phyloP scores from a whole-genome alignment of 2,797 vertebrate species.

The Neosilurus mollespiculum region DNA sequence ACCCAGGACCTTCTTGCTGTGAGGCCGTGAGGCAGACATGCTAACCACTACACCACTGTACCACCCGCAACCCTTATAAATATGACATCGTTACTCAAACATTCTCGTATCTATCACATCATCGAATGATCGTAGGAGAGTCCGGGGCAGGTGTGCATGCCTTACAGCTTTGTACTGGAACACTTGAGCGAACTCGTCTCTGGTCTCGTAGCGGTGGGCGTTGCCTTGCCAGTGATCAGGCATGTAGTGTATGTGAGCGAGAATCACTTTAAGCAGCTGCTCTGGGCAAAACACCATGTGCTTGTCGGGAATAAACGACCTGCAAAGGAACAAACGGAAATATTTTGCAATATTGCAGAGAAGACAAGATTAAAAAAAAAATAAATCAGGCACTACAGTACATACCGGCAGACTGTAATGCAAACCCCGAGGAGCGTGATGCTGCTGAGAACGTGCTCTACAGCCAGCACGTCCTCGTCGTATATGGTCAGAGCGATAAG shows the following conservation, averaged over 20 bases:
- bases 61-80: no score
- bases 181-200: conserved; percentile 96
- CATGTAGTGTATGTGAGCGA: conserved; percentile 99
- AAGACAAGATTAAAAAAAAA: neutral
- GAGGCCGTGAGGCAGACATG: no score
- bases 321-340: conserved; percentile 54
- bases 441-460: conserved; percentile 93
- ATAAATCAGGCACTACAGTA: neutral
- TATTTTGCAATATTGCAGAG: neutral
- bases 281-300: conserved; percentile 97
- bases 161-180: conserved; percentile 99
- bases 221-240: conserved; percentile 99
- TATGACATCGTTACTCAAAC: neutral
- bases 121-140: neutral
- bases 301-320: conserved; percentile 97
- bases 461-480: conserved; percentile 92
- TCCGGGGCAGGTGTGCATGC: conserved; percentile 24
- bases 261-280: conserved; percentile 93
- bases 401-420: conserved; percentile 91
- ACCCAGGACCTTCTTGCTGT: no score
- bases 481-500: conserved; percentile 98
- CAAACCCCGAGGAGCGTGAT: conserved; percentile 94
- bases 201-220: conserved; percentile 94
- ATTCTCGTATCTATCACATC: no score
- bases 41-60: no score